These are phyloP conservation scores for Raja brachyura DNA, from an alignment of 2,113 vertebrate genomes.

Conservation along the genomic window DNA sequence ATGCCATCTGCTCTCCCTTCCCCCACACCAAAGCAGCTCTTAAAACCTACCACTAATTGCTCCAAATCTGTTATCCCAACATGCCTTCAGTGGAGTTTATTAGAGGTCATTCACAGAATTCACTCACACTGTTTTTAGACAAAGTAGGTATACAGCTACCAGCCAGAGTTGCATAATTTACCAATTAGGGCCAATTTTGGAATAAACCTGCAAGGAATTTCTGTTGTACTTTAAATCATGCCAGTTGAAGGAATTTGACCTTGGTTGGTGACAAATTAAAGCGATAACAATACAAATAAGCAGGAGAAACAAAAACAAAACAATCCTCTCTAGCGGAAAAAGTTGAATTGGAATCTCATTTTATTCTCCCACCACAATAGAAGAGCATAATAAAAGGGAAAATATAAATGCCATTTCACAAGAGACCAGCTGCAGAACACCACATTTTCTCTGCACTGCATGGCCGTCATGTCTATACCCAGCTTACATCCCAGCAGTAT, in stretches of 20 bases:
- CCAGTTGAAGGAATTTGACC: conserved; percentile 26
- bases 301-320: not conserved
- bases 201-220: not conserved
- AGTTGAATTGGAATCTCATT: not conserved
- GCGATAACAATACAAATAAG: not conserved
- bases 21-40: not conserved
- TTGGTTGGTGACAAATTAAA: not conserved
- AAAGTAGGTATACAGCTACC: not conserved
- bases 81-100: conserved; percentile 8
- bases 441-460: not conserved
- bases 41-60: conserved; percentile 33
- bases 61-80: conserved; percentile 21
- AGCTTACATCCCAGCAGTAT: no score
- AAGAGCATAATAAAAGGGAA: not conserved
- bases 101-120: not conserved
- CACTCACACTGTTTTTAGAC: not conserved
- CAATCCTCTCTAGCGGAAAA: not conserved
- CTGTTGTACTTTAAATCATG: not conserved
- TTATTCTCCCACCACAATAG: not conserved
- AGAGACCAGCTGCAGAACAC: not conserved
- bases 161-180: not conserved
- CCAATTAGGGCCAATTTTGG: conserved; percentile 16
- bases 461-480: not conserved
- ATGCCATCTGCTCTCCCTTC: not conserved
- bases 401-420: not conserved